These are phyloP conservation scores for Somateria mollissima DNA, from an alignment of 2,797 vertebrate genomes.

Conservation along the genomic window DNA sequence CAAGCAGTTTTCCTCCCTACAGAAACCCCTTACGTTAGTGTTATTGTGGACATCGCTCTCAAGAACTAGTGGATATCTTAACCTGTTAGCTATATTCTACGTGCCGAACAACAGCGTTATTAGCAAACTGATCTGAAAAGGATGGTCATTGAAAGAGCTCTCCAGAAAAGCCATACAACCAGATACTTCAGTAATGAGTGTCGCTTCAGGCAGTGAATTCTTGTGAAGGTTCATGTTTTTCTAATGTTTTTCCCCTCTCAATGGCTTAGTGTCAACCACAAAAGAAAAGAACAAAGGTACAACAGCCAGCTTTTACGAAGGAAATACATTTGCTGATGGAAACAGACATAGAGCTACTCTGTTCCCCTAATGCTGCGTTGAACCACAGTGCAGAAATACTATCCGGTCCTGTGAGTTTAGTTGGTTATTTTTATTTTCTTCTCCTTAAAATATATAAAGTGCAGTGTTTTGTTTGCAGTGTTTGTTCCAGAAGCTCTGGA, in stretches of 20 bases:
- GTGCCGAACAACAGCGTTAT: background rate
- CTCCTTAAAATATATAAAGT: background rate
- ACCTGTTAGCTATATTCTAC: accelerated
- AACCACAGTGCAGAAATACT: background rate
- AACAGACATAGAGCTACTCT: background rate
- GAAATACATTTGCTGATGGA: background rate
- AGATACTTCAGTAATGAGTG: background rate
- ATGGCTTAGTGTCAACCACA: background rate
- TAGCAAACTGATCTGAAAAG: background rate
- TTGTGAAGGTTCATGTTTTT: background rate
- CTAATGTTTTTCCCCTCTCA: background rate
- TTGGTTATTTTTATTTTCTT: background rate
- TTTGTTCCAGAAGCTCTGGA: background rate
- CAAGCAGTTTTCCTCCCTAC: background rate
- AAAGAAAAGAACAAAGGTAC: background rate
- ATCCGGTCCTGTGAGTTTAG: background rate
- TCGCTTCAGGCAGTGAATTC: background rate
- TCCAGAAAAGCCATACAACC: background rate
- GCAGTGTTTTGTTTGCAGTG: accelerated
- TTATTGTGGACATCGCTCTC: background rate
- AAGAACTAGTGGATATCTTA: background rate
- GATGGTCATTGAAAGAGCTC: background rate
- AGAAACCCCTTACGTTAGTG: accelerated
- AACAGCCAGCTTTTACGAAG: background rate
- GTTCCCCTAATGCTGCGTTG: background rate